Percentiles rank a stretch among this genome's conserved stretches.
These are phyloP conservation scores for Bombyx huttoni DNA, from an alignment of 2,888 invertebrate genomes.

Conservation along the genomic window DNA sequence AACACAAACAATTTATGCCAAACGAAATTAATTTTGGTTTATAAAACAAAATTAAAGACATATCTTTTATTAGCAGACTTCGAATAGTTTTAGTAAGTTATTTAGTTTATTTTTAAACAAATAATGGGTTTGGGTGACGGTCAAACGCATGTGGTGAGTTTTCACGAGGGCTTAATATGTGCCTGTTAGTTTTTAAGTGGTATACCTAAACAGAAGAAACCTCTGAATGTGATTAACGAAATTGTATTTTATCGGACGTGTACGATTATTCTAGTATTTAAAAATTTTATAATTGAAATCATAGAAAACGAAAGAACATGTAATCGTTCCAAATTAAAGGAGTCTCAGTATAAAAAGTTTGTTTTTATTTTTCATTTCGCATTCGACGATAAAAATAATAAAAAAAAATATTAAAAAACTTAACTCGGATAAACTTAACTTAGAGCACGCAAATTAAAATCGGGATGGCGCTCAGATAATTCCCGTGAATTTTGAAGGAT, in stretches of 20 bases:
- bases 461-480: not conserved
- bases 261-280: constrained; percentile 39
- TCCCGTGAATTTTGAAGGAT: not conserved
- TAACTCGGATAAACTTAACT: not conserved
- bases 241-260: constrained; percentile 49
- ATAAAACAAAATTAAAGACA: too few relatives aligned
- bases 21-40: too few relatives aligned
- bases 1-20: too few relatives aligned
- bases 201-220: constrained; percentile 31
- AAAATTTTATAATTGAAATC: constrained; percentile 30
- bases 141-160: constrained; percentile 65
- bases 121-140: constrained; percentile 34
- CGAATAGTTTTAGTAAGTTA: not conserved
- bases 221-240: constrained; percentile 61
- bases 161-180: constrained; percentile 42
- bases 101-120: not conserved
- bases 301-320: constrained; percentile 33
- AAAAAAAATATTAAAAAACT: too few relatives aligned
- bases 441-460: not conserved
- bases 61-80: not conserved
- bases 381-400: not conserved
- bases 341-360: constrained; percentile 6
- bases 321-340: constrained; percentile 41
- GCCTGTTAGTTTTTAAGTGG: constrained; percentile 48
- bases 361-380: not conserved